Conservation (phyloP, 2,888 invertebrate species). For the Ypsolopha sequella region DNA sequence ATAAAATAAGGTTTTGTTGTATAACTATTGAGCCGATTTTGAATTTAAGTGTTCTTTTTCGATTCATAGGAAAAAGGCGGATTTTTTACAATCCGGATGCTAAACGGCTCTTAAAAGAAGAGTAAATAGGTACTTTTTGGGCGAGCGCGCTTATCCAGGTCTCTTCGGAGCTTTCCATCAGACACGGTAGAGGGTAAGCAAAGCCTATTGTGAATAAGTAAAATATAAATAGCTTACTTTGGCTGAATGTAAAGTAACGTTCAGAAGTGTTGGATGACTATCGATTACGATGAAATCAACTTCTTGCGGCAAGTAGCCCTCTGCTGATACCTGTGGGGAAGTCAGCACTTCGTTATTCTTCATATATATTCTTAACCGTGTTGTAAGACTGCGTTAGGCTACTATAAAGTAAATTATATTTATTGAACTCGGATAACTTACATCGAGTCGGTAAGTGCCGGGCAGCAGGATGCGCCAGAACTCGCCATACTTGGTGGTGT, state of each 20-base stretch:
- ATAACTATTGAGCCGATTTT: too few species aligned
- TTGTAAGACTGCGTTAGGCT: background rate
- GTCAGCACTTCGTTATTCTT: too few species aligned
- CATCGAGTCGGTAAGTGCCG: conserved; percentile 87
- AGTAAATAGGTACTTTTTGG: too few species aligned
- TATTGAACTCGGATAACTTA: conserved; percentile 33
- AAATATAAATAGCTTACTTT: conserved; percentile 83
- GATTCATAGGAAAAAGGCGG: too few species aligned
- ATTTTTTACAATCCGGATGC: too few species aligned
- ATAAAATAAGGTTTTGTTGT: too few species aligned
- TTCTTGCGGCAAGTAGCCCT: conserved; percentile 86
- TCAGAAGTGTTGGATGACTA: conserved; percentile 86
- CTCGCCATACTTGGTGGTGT: conserved; percentile 91
- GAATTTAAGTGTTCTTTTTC: too few species aligned
- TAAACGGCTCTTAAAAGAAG: too few species aligned
- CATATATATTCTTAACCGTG: too few species aligned
- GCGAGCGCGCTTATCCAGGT: too few species aligned
- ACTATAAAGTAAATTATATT: background rate
- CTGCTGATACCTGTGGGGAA: conserved; percentile 78
- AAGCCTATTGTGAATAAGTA: background rate
- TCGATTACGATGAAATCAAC: conserved; percentile 89
- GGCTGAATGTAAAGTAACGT: conserved; percentile 83
- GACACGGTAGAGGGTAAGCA: background rate
- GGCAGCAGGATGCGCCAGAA: conserved; percentile 94
- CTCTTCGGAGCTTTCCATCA: background rate